phyloP scores from a whole-genome alignment of 1,140 invertebrate genomes.

The Ceratoteleas bidentatus region DNA sequence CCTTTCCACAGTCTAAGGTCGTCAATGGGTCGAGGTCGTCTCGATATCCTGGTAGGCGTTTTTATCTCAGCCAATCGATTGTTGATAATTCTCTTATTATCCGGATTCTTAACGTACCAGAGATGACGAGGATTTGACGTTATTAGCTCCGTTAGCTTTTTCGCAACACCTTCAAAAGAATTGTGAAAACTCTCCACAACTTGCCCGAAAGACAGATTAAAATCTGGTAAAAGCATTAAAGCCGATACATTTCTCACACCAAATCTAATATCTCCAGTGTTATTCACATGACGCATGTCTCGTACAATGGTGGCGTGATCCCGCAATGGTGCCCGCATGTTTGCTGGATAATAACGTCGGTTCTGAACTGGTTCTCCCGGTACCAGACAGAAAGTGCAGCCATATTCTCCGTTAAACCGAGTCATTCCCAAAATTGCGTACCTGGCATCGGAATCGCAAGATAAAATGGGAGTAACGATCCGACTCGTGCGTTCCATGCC shows the following conservation, averaged over 20 bases:
- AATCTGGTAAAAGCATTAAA: slow-evolving; percentile 1
- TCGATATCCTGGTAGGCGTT: slow-evolving; percentile 18
- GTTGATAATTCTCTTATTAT: no score
- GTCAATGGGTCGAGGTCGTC: slow-evolving; percentile 3
- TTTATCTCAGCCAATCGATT: neutral
- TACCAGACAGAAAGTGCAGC: slow-evolving; percentile 3
- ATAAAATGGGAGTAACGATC: neutral
- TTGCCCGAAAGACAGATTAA: neutral
- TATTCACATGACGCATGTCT: neutral
- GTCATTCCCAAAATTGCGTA: neutral
- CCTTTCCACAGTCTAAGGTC: slow-evolving; percentile 25
- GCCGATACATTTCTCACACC: slow-evolving; percentile 14
- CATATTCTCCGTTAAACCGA: neutral
- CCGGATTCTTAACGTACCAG: neutral
- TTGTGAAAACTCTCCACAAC: slow-evolving; percentile 23
- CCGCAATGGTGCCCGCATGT: neutral
- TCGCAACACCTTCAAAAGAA: slow-evolving; percentile 3
- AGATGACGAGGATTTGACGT: neutral
- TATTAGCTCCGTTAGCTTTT: neutral
- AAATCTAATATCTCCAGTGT: neutral
- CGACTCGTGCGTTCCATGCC: neutral
- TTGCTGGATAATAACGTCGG: neutral
- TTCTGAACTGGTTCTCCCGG: slow-evolving; percentile 3
- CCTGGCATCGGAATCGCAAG: neutral
- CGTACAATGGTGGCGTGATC: neutral